phyloP scores from a whole-genome alignment of 2,888 invertebrate genomes.

The Cryptus armator region DNA sequence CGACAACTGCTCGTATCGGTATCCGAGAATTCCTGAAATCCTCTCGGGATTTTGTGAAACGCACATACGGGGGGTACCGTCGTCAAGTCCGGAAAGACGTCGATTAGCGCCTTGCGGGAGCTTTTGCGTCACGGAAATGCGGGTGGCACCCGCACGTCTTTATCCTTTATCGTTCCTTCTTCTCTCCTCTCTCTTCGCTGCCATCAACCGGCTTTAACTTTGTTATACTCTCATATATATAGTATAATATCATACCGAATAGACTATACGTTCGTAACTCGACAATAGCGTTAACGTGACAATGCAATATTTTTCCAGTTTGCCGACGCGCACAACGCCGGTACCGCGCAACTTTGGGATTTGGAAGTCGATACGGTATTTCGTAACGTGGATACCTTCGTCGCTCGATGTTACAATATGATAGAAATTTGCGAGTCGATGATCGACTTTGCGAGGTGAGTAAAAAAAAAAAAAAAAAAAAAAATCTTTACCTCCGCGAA shows the following conservation, averaged over 20 bases:
- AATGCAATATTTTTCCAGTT: slow-evolving; percentile 83
- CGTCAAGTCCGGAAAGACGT: slow-evolving; percentile 29
- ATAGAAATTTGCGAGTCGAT: slow-evolving; percentile 95
- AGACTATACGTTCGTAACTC: no score
- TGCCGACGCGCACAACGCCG: slow-evolving; percentile 87
- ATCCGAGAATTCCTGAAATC: slow-evolving; percentile 52
- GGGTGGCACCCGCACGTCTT: slow-evolving; percentile 58
- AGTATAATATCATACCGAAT: no score
- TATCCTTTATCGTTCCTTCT: slow-evolving; percentile 24
- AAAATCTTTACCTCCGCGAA: no score
- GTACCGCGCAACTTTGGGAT: slow-evolving; percentile 88
- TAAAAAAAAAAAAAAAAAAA: slow-evolving; percentile 20
- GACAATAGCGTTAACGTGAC: no score
- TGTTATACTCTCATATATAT: not conserved
- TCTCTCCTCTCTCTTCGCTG: not conserved
- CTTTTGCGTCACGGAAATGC: slow-evolving; percentile 48
- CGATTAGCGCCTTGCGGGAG: slow-evolving; percentile 61
- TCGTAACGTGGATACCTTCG: slow-evolving; percentile 94
- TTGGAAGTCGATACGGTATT: slow-evolving; percentile 93
- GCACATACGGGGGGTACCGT: not conserved
- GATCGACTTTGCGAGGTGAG: slow-evolving; percentile 93
- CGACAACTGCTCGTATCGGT: not conserved
- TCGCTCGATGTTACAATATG: slow-evolving; percentile 94
- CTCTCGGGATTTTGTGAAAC: slow-evolving; percentile 28
- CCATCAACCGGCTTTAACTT: not conserved